Evolutionary conservation across 2,888 invertebrate species (phyloP).

Genomic region (Geophilus truncorum): DNA sequence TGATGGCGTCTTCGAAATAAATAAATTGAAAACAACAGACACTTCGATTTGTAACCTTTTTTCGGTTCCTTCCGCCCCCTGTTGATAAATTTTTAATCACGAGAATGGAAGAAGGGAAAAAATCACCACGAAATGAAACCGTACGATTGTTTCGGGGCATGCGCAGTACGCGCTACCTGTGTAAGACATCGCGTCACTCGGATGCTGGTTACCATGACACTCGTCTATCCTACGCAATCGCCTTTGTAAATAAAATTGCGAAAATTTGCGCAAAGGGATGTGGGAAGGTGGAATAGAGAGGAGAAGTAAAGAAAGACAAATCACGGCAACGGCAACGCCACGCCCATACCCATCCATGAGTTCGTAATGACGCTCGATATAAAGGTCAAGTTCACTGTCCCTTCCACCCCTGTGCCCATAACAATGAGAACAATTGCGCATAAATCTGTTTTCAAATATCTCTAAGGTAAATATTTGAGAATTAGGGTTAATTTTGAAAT

Average conservation of each 20-base stretch:
- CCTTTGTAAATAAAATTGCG: background rate
- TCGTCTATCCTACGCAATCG: background rate
- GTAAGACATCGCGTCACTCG: background rate
- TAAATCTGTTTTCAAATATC: background rate
- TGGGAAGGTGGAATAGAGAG: background rate
- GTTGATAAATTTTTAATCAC: background rate
- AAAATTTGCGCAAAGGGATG: background rate
- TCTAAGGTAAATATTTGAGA: background rate
- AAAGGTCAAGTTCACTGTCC: background rate
- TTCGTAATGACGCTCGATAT: background rate
- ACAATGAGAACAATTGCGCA: background rate
- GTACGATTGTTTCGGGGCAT: background rate
- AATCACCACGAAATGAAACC: too few relatives aligned
- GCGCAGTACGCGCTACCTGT: background rate
- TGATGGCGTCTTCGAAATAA: too few relatives aligned
- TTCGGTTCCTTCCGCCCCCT: background rate
- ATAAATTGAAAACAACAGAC: background rate
- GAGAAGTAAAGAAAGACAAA: background rate
- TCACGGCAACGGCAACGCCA: background rate
- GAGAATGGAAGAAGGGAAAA: too few relatives aligned
- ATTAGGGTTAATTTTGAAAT: too few relatives aligned
- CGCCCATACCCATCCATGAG: background rate
- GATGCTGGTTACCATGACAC: conserved; percentile 1
- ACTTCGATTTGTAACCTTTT: too few relatives aligned
- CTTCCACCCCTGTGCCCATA: background rate